phyloP scores from a whole-genome alignment of 2,888 invertebrate genomes.

The Diaphora mendica region DNA sequence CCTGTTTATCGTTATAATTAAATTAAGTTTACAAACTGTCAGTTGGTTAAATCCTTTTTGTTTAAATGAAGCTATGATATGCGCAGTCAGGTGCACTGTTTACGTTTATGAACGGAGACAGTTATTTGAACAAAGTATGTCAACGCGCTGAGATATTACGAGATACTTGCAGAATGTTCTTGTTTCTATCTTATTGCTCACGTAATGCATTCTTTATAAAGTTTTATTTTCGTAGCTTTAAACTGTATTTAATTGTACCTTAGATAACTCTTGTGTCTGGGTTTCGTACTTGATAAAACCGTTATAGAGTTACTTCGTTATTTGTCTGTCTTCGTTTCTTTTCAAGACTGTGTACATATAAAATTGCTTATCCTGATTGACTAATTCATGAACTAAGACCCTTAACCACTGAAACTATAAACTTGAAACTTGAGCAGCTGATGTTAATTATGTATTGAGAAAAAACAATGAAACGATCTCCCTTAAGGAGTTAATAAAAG shows the following conservation, averaged over 20 bases:
- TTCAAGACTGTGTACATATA: no score
- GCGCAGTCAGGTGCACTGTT: conserved; percentile 1
- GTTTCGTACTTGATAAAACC: no score
- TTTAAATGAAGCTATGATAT: background rate
- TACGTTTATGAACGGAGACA: background rate
- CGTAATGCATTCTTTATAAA: background rate
- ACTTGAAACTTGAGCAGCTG: no score
- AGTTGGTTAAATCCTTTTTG: background rate
- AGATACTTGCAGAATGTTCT: background rate
- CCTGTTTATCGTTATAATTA: background rate
- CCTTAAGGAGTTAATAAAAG: no score
- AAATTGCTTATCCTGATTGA: no score
- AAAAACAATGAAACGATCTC: no score
- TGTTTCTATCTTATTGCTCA: background rate
- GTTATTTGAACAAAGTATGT: conserved; percentile 1
- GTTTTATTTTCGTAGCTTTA: background rate
- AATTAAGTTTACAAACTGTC: background rate
- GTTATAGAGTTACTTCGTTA: no score
- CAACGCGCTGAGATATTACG: background rate
- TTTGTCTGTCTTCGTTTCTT: no score
- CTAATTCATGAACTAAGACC: no score
- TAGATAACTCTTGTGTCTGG: no score
- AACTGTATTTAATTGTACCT: background rate
- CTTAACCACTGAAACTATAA: no score
- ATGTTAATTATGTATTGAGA: no score